Percentiles rank a stretch among this genome's conserved stretches.
Evolutionary conservation across 1,140 invertebrate species (phyloP).

Genomic region (Agrypnia vestita): DNA sequence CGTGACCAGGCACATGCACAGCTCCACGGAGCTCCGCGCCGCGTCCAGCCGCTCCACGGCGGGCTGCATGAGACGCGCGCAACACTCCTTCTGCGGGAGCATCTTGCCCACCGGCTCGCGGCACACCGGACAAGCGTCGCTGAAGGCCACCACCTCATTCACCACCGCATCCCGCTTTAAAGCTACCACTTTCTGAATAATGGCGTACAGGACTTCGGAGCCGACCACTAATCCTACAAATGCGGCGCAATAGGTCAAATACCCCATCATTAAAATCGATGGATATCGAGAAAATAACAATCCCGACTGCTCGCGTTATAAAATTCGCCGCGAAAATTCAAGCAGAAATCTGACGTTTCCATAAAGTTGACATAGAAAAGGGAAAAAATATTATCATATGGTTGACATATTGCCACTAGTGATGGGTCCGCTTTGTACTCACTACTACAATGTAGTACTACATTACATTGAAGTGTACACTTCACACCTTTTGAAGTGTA

Average conservation of each 20-base stretch:
- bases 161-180: neutral
- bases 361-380: too few relatives aligned
- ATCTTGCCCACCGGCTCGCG: neutral
- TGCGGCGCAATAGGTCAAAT: neutral
- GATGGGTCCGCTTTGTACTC: too few relatives aligned
- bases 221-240: neutral
- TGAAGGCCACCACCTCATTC: neutral
- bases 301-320: too few relatives aligned
- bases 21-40: neutral
- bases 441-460: too few relatives aligned
- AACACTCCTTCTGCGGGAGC: neutral
- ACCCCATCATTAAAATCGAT: neutral
- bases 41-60: neutral
- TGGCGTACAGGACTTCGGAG: conserved; percentile 4
- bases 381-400: too few relatives aligned
- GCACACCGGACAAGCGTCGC: neutral
- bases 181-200: neutral
- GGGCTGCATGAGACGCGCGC: neutral
- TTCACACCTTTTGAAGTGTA: too few relatives aligned
- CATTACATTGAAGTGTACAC: too few relatives aligned
- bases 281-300: too few relatives aligned
- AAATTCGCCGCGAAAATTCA: too few relatives aligned
- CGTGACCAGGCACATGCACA: conserved; percentile 22
- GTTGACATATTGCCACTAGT: too few relatives aligned
- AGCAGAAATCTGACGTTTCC: too few relatives aligned